These are phyloP conservation scores for Atherix ibis DNA, from an alignment of 2,888 invertebrate species.

Conservation along the genomic window DNA sequence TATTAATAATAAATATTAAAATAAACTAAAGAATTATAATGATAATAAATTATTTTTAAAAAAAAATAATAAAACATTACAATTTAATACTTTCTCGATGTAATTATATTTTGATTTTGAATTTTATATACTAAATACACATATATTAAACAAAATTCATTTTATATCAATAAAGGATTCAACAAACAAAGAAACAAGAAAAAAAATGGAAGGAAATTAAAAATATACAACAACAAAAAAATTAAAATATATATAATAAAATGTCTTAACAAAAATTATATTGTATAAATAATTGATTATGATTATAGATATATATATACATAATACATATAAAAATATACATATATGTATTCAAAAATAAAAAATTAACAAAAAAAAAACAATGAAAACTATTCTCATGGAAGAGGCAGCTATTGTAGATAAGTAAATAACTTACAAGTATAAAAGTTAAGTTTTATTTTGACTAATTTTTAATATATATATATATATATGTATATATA, in stretches of 20 bases:
- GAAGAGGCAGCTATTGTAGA: constrained; percentile 35
- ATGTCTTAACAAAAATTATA: neutral
- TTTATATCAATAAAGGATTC: too few relatives aligned
- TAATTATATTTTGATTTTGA: too few relatives aligned
- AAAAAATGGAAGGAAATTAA: neutral
- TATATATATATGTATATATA: too few relatives aligned
- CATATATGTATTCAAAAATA: neutral
- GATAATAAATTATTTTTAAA: too few relatives aligned
- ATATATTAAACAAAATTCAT: too few relatives aligned
- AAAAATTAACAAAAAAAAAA: constrained; percentile 6
- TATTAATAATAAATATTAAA: too few relatives aligned
- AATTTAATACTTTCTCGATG: too few relatives aligned
- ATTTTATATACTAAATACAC: too few relatives aligned
- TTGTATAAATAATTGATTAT: neutral
- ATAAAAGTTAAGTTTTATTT: too few relatives aligned
- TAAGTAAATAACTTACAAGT: constrained; percentile 19
- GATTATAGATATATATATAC: constrained; percentile 1
- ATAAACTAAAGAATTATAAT: too few relatives aligned
- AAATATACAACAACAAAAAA: neutral
- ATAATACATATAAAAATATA: constrained; percentile 1
- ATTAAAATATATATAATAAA: neutral
- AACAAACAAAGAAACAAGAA: too few relatives aligned
- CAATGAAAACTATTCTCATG: constrained; percentile 25
- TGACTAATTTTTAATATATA: constrained; percentile 4
- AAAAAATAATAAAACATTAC: too few relatives aligned